phyloP scores from a whole-genome alignment of 2,888 invertebrate genomes.

The Incurvaria masculella region DNA sequence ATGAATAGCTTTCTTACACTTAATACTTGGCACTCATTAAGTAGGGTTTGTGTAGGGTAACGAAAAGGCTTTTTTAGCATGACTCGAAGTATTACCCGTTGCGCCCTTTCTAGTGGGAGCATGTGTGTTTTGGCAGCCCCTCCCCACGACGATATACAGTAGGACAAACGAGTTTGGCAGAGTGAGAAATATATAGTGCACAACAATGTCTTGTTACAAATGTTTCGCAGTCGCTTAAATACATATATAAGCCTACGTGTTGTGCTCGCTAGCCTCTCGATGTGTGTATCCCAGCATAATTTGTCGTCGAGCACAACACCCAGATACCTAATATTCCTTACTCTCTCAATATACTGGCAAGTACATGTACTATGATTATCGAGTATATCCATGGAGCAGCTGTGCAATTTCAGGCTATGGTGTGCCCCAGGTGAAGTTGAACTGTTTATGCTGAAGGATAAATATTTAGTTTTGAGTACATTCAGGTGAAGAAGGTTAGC shows the following conservation, averaged over 20 bases:
- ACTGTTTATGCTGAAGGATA: not conserved
- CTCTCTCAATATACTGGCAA: not conserved
- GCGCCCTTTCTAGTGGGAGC: not conserved
- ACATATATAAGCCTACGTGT: not conserved
- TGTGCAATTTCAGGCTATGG: not conserved
- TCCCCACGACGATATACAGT: not conserved
- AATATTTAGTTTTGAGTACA: not conserved
- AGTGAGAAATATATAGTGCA: not conserved
- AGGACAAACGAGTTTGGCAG: not conserved
- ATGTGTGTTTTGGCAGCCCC: not conserved
- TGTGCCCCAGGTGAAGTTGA: too few relatives aligned
- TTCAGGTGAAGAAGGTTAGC: not conserved
- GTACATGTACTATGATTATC: not conserved
- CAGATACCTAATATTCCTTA: not conserved
- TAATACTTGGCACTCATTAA: too few relatives aligned
- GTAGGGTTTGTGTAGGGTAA: not conserved
- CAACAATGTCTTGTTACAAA: not conserved
- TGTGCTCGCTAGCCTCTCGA: not conserved
- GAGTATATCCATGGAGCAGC: not conserved
- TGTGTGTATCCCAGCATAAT: not conserved
- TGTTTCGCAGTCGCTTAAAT: not conserved
- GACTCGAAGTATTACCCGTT: not conserved
- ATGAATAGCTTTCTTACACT: too few relatives aligned
- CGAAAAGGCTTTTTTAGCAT: too few relatives aligned
- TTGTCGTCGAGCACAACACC: not conserved